Base-by-base conservation (phyloP, 1,140 invertebrate genomes). In the Trachymyrmex cornetzi region DNA sequence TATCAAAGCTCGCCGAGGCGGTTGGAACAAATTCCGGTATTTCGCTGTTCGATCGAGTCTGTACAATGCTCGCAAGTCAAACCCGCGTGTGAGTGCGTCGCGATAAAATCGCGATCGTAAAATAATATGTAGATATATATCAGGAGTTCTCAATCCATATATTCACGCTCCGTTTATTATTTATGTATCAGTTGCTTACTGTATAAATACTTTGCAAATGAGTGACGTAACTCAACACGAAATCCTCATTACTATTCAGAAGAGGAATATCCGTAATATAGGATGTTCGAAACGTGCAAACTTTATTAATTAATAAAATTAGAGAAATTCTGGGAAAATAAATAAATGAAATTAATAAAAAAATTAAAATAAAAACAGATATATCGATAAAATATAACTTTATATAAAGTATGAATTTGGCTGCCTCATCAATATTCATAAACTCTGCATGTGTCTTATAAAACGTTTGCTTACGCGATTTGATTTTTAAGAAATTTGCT, bases 91-190 rank as follows among this genome's bases (percentile, higher is more conserved):
- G 53, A 48, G 12, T 48, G 24, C 16, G 38, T 30, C 22, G 24
- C 12, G 19, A 24, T 11, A 19, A 61, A 74, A 74, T 74, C 30
- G 30, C 30, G 30, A 34, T 34, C 55, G 24, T 82, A 44, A 82
- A 74, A 61, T 74, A 48, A 74, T 61, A 12, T 72, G 71, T 44
- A 44, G 9, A 44, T 44, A 44, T 38, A 38, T n/a, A 14, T 48
- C 80, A 82, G 67, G 19, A 34, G n/a, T 74, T 82, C 67, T 74
- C 80, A 74, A 82, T 44, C 38, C 34, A 53, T 44, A 44, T 16
- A 5, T 48, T 64, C 22, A 44, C 22, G 6, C 61, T n/a, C 63
- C 27, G 19, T 22, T 50, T 16, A 61, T 50, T 64, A 66, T 67
- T 50, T 50, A 79, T 66, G 3, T 22, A 48, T 19, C 19, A 6